Evolutionary conservation across 1,140 invertebrate genomes (phyloP), one percentile per base, ranked within the genome.

Genomic region (Saccostrea echinata): DNA sequence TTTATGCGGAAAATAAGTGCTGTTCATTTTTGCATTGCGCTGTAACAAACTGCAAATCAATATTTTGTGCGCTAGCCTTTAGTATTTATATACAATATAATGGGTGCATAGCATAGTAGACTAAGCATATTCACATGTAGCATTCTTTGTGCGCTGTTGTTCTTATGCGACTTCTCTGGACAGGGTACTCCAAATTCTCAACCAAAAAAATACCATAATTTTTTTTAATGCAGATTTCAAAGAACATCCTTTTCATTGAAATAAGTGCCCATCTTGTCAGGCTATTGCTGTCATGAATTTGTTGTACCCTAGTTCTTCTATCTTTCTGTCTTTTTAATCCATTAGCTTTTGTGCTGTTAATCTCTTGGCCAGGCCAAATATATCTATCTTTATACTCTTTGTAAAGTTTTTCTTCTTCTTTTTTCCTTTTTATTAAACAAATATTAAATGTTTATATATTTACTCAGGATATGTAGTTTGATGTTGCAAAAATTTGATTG

Each of bases 111-210:
- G 68, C 27, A 30, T 30, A 24, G 13, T 76, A 76, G 27, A 30
- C 13, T 35, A 12, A 43, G 43, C 43, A 43, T 71, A 30, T 71
- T 9, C 24, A 68, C 24, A 27, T 12, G 68, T 76, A 76, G 68
- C 30, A 76, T 76, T 43, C 43, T 43, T 71, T 76, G 68, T 76
- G 68, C 68, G 68, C 68, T 76, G 68, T 76, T 76, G 68, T 76
- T 27, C 33, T 27, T 76, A 12, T 76, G 68, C 68, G 68, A 76
- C 16, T 30, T 76, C 30, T 27, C 27, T 76, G 8, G 27, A 76
- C 68, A 18, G 68, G 27, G 68, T 33, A 76, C 68, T 76, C 16
- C 68, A 76, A 76, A 76, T 76, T 30, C 30, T 76, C 12, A 1
- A 61, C n/a, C 3, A 61, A 61, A 61, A 61, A 21, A 18, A 61